Base-by-base conservation (phyloP, 2,797 vertebrate genomes). In the Syngnathus acus region DNA sequence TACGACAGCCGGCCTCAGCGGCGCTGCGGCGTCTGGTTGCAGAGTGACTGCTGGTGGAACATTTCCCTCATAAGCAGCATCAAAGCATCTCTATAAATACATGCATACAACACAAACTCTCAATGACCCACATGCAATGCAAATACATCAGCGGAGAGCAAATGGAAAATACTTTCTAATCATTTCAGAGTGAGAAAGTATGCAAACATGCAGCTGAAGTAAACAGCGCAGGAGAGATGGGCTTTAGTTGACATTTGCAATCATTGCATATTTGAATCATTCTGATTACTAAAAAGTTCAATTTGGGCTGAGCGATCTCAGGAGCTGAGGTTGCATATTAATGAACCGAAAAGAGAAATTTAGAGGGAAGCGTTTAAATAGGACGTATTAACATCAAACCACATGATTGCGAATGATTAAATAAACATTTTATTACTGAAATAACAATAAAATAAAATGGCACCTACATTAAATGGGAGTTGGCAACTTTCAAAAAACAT, bases 21-120 rank as follows among this genome's bases (percentile, higher is more conserved):
- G 67, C 32, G n/a, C 72, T 75, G 66, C 65, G 1, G 69, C 68
- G 65, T 71, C 66, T 55, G 68, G 65, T 68, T 65, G 59, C 67
- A 74, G 72, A 83, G 55, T 80, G 82, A 82, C 16, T 61, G 54
- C 39, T 68, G 74, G 57, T 67, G 66, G 72, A 78, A 86, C 79
- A 77, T 79, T 82, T 73, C 63, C 59, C 65, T 77, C 75, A 78
- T 70, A 68, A 80, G 75, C 72, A 78, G 67, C 82, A 84, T 84
- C 87, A 88, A 85, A 87, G 82, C 78, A 60, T 71, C 71, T 78
- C 83, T 82, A 82, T 82, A 84, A 84, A 84, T 84, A 86, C 72
- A 77, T 16, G 58, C 73, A 76, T 73, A 66, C 37, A 67, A 78
- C 23, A 21, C 71, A 82, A 80, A 84, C 76, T 73, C 68, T 79